Conservation (phyloP, 1,140 invertebrate genomes). For the Leptinotarsa undecemlineata region DNA sequence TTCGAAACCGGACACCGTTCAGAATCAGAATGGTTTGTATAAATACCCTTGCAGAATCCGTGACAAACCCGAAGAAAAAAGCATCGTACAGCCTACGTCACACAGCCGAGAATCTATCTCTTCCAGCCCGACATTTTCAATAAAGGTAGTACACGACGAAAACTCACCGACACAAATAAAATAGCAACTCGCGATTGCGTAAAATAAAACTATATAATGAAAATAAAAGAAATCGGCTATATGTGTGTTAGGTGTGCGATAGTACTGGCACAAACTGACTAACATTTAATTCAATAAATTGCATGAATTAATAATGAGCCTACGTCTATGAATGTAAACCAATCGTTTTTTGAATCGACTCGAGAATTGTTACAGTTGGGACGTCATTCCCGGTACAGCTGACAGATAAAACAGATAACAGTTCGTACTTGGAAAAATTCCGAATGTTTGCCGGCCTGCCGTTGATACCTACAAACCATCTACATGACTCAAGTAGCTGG, state of each 20-base stretch:
- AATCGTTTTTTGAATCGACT: constrained; percentile 12
- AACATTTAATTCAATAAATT: constrained; percentile 14
- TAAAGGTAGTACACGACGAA: constrained; percentile 15
- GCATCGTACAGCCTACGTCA: neutral
- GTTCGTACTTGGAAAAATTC: constrained; percentile 16
- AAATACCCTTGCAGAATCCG: neutral
- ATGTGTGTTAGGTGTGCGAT: neutral
- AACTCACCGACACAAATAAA: constrained; percentile 20
- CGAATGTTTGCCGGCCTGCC: neutral
- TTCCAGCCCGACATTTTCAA: constrained; percentile 14
- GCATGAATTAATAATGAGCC: constrained; percentile 23
- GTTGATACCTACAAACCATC: neutral
- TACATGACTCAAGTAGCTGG: constrained; percentile 4
- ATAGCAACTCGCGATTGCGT: neutral
- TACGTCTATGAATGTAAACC: constrained; percentile 20
- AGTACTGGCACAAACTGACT: neutral
- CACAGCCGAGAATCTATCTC: neutral
- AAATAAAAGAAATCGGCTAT: neutral
- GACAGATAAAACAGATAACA: constrained; percentile 25
- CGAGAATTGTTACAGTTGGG: constrained; percentile 12
- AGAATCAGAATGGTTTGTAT: neutral
- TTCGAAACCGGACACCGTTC: neutral
- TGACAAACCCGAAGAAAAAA: neutral
- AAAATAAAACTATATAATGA: neutral
- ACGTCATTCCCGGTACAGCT: constrained; percentile 21